Base-by-base conservation (phyloP, 2,888 invertebrate genomes). In the Napeogenes sylphis region DNA sequence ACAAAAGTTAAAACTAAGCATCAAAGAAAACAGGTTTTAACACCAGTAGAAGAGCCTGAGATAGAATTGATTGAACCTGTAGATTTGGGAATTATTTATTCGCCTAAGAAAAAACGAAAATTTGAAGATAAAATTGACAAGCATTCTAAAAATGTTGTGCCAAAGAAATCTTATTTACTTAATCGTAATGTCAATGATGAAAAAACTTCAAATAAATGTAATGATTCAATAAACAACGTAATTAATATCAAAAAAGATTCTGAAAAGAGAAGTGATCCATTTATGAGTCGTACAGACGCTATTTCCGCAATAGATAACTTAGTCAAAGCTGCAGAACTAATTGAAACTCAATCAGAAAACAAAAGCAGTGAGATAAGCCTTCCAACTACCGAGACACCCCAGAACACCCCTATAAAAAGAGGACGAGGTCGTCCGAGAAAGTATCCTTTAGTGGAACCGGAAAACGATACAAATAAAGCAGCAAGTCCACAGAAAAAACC, bases 1-100 rank as follows among this genome's bases (percentile, higher is more conserved):
- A 66, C 66, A 8, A 88, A 82, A 77, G 70, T 64, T 46, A 90
- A 90, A 75, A 81, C 76, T 35, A 90, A 87, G 74, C 91, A 91
- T 77, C 90, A 87, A 70, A 80, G 91, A 68, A 91, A 91, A 75
- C 91, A 91, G 75, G 89, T 91, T 38, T 73, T 91, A 33, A 90
- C 87, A 38, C 89, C 91, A 0, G 90, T 91, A 3, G 87, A 87
- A 51, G 78, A 80, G 47, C 86, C 90, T 4, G 91, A 90, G 54
- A 70, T 90, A 61, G 90, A 91, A 73, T 77, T 91, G 2, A 90
- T 91, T 59, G 86, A 87, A 71, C 86, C 91, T 4, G 73, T 74
- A 62, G 87, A 88, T 68, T 73, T 89, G 57, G 84, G 82, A 2
- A 73, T 85, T 57, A 81, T 82, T 62, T 71, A 73, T 45, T 85